Evolutionary conservation across 35 echinoderm and acorn worm species (phyloP), one percentile per base, ranked within the genome.

Genomic region (Eucidaris tribuloides): DNA sequence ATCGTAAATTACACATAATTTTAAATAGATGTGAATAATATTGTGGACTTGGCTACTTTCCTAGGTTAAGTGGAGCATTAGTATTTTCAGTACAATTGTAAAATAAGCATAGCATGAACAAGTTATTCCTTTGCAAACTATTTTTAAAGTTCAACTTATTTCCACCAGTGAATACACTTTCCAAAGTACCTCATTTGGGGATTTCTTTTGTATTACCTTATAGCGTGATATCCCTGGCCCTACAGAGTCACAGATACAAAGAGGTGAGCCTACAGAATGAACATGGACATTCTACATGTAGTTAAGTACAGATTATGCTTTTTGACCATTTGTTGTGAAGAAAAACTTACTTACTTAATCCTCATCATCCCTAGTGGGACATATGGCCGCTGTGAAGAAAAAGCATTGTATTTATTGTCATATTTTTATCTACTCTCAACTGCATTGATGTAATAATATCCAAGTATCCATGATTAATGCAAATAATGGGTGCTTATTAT

Each of bases 171-270:
- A 1, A 11, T 24, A 23, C 7, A 3, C 31, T 0, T 5, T 68
- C n/a, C 2, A 68, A 4, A 34, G 28, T 5, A 19, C n/a, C n/a
- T 41, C 9, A 74, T 24, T 74, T 33, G 34, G 38, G 24, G 17
- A 40, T 18, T 18, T 22, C 41, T 19, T 38, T 2, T 11, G 37
- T 74, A 24, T 33, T 74, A 42, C 41, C 24, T 74, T 74, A 42
- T 40, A 74, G 68, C 24, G 68, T 74, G 30, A 74, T 74, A 42
- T 74, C 68, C 29, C 37, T 74, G 68, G 68, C 68, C 41, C 68
- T 74, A 42, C 68, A 74, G 44, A 74, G 68, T 74, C 68, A 74
- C 9, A 33, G 41, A 5, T 74, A 11, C 7, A 74, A 74, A 44
- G 68, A 74, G 68, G 68, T 74, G 41, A 74, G 68, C 35, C 22